Evolutionary conservation across 2,888 invertebrate species (phyloP).

Genomic region (Pachydiplax longipennis): DNA sequence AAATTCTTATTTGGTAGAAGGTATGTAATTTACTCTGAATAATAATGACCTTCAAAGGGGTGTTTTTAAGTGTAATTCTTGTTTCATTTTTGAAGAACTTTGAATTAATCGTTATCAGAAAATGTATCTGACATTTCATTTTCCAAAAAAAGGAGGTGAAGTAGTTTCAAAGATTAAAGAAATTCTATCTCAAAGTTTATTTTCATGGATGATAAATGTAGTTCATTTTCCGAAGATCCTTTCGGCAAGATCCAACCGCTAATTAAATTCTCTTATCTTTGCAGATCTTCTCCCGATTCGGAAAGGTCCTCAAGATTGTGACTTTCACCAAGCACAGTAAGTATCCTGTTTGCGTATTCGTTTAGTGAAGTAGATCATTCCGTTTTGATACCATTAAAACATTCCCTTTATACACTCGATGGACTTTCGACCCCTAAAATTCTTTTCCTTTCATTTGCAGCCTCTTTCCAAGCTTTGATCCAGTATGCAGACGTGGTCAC

Average conservation of each 20-base stretch:
- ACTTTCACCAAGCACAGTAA: conserved; percentile 99
- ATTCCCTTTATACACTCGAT: conserved; percentile 28
- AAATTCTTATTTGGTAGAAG: too few species aligned
- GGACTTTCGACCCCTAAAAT: background rate
- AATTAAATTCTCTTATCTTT: conserved; percentile 56
- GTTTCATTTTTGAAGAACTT: too few species aligned
- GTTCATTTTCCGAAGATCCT: too few species aligned
- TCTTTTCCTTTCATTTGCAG: conserved; percentile 64
- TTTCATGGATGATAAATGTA: too few species aligned
- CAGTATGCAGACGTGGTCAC: conserved; percentile 97
- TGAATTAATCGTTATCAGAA: too few species aligned
- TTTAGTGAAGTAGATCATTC: background rate
- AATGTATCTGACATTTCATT: too few species aligned
- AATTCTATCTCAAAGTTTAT: too few species aligned
- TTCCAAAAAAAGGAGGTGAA: too few species aligned
- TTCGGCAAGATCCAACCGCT: background rate
- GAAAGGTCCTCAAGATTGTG: conserved; percentile 98
- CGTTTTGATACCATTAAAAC: background rate
- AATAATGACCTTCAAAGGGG: too few species aligned
- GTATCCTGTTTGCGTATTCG: conserved; percentile 58
- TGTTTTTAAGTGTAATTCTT: too few species aligned
- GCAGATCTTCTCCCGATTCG: conserved; percentile 97
- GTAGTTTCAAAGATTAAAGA: too few species aligned
- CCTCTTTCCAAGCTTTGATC: conserved; percentile 97
- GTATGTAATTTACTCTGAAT: too few species aligned